These are phyloP conservation scores for Girardia tigrina DNA, from an alignment of 2,888 invertebrate species.

Conservation along the genomic window DNA sequence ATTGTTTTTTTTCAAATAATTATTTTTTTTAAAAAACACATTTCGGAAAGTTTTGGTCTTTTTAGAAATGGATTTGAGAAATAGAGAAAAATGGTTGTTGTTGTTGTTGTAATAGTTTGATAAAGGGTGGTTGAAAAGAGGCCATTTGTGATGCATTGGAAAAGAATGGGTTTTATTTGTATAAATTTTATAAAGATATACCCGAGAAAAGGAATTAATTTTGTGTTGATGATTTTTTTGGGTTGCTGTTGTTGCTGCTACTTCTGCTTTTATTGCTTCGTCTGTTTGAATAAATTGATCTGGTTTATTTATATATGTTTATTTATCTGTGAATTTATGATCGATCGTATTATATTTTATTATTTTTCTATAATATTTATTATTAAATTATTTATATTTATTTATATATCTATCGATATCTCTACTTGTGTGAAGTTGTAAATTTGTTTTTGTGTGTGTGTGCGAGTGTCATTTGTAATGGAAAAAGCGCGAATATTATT, in stretches of 20 bases:
- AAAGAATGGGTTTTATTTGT: background rate
- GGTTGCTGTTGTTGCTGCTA: background rate
- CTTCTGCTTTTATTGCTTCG: background rate
- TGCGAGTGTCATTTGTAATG: no score
- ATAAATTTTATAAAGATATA: background rate
- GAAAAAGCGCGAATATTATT: no score
- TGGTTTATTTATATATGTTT: background rate
- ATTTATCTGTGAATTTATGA: background rate
- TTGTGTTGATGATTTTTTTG: background rate
- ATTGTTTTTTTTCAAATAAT: background rate
- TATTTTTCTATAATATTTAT: background rate
- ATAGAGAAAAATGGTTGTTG: no score
- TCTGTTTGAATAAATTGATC: background rate
- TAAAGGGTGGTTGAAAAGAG: no score
- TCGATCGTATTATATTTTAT: background rate
- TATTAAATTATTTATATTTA: background rate
- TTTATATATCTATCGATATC: background rate
- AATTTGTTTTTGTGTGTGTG: background rate
- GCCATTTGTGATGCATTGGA: background rate
- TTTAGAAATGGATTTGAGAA: constrained; percentile 4
- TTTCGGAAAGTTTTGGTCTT: background rate
- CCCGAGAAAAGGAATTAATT: background rate
- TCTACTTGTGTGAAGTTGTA: background rate
- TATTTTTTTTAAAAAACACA: constrained; percentile 10
- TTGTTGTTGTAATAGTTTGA: no score